Evolutionary conservation across 2,113 vertebrate species (phyloP).

Genomic region (Xenopus laevis): DNA sequence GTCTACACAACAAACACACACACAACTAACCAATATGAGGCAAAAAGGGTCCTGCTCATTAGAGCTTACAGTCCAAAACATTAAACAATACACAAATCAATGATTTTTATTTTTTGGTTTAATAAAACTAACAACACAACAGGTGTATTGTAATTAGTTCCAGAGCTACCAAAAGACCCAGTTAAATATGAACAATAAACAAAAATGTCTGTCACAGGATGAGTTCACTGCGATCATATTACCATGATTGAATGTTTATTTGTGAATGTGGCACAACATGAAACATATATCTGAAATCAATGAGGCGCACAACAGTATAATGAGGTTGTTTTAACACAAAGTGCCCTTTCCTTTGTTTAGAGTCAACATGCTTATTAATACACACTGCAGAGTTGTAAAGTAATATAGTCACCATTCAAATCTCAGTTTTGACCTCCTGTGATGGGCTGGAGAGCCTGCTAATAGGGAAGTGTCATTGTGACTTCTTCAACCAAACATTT

Average conservation of each 20-base stretch:
- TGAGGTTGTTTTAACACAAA: not conserved
- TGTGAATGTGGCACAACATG: not conserved
- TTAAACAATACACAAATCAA: not conserved
- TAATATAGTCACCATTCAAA: conserved; percentile 42
- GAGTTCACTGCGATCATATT: not conserved
- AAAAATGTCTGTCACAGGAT: not conserved
- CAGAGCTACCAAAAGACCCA: not conserved
- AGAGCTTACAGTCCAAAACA: not conserved
- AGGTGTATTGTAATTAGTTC: not conserved
- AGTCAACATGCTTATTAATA: conserved; percentile 55
- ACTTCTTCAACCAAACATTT: no score
- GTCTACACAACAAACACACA: no score
- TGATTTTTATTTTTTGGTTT: not conserved
- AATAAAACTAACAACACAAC: not conserved
- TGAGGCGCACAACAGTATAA: not conserved
- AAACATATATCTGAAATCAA: conserved; percentile 3
- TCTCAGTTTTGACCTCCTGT: conserved; percentile 34
- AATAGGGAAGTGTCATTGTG: no score
- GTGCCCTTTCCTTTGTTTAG: conserved; percentile 19
- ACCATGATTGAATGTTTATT: not conserved
- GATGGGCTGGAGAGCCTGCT: no score
- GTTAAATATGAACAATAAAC: not conserved
- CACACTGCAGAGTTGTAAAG: conserved; percentile 59
- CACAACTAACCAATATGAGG: no score
- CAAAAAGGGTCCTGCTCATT: no score